Conservation (phyloP, 1,140 invertebrate species). For the Pachyrhynchus sulphureomaculatus region DNA sequence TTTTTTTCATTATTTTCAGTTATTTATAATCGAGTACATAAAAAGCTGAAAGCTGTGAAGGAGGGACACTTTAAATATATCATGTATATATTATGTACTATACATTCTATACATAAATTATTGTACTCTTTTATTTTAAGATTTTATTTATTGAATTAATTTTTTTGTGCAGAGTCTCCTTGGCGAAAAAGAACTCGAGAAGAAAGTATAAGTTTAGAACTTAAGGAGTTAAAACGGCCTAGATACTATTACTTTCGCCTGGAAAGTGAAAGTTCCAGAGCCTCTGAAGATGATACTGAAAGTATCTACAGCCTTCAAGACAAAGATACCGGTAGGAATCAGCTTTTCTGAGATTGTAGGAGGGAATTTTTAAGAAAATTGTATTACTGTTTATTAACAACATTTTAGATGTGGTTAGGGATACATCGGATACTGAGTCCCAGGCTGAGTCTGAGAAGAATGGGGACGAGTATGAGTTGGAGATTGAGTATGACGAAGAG, state of each 20-base stretch:
- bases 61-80: no score
- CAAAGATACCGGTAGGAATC: slow-evolving; percentile 47
- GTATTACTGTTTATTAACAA: slow-evolving; percentile 33
- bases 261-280: slow-evolving; percentile 45
- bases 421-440: slow-evolving; percentile 45
- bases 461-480: slow-evolving; percentile 40
- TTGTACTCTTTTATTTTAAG: no score
- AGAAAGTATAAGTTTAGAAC: slow-evolving; percentile 6
- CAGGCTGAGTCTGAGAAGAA: slow-evolving; percentile 15
- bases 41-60: no score
- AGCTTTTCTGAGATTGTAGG: not conserved
- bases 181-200: slow-evolving; percentile 30
- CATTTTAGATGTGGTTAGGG: slow-evolving; percentile 46
- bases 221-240: slow-evolving; percentile 32
- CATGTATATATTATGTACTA: no score
- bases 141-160: no score
- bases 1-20: no score
- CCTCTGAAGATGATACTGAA: slow-evolving; percentile 46
- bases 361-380: slow-evolving; percentile 3
- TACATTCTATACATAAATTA: no score
- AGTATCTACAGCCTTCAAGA: slow-evolving; percentile 48
- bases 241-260: slow-evolving; percentile 35
- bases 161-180: slow-evolving; percentile 18
- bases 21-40: no score
- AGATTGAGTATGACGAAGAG: slow-evolving; percentile 46